Percentiles rank a stretch among this genome's conserved stretches.
Evolutionary conservation across 2,888 invertebrate genomes (phyloP).

Genomic region (Hemicrepidius hirtus): DNA sequence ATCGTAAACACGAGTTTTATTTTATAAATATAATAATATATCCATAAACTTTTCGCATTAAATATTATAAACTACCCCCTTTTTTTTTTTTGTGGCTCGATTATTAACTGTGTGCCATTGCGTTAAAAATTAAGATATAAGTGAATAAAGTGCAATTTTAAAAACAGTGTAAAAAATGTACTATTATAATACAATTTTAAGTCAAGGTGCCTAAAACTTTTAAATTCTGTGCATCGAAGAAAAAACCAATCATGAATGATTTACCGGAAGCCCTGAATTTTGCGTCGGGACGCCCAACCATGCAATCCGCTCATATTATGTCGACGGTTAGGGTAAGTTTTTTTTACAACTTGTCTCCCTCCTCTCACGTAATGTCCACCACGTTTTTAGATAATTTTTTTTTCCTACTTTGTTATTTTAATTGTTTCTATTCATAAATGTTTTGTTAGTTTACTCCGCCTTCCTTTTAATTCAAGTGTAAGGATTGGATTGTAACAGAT

Average conservation of each 20-base stretch:
- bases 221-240: background rate
- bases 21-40: conserved; percentile 37
- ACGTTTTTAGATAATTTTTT: too few relatives aligned
- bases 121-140: too few relatives aligned
- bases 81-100: conserved; percentile 3
- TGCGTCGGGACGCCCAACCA: conserved; percentile 57
- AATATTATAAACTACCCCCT: conserved; percentile 25
- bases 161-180: conserved; percentile 2
- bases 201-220: background rate
- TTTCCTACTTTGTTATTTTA: too few relatives aligned
- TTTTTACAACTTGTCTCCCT: too few relatives aligned
- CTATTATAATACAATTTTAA: background rate
- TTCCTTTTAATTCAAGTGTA: too few relatives aligned
- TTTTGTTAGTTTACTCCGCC: too few relatives aligned
- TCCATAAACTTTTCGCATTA: conserved; percentile 21
- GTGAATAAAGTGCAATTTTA: background rate
- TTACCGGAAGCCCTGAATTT: conserved; percentile 64
- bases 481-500: too few relatives aligned
- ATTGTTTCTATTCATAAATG: too few relatives aligned
- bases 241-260: conserved; percentile 61
- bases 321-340: conserved; percentile 57
- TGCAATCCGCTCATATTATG: conserved; percentile 59
- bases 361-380: too few relatives aligned
- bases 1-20: conserved; percentile 40
- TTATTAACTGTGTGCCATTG: too few relatives aligned